A percentile compares a stretch with the other conserved stretches of the same genome.
These are phyloP conservation scores for Phortica okadai DNA, from an alignment of 2,888 invertebrate genomes.

Conservation along the genomic window DNA sequence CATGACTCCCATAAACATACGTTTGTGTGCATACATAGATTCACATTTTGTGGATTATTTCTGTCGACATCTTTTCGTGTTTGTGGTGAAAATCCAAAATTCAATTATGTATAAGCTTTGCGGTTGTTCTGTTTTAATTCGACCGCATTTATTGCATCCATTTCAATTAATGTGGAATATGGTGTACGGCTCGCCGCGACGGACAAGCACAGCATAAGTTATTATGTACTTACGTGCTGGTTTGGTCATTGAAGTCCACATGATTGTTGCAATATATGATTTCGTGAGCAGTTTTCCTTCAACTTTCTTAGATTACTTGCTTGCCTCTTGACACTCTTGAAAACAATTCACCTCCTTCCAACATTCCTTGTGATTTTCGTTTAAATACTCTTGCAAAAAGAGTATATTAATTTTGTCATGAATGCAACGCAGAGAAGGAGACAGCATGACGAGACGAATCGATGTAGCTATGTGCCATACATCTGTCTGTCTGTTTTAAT, in stretches of 20 bases:
- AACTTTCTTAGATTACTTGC: not conserved
- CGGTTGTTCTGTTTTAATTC: conserved; percentile 27
- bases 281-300: conserved; percentile 12
- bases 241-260: conserved; percentile 17
- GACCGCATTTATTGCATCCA: conserved; percentile 30
- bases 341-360: too few relatives aligned
- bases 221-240: not conserved
- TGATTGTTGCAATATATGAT: conserved; percentile 21
- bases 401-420: too few relatives aligned
- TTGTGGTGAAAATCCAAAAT: conserved; percentile 47
- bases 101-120: conserved; percentile 58
- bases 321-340: too few relatives aligned
- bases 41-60: not conserved
- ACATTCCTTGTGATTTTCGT: too few relatives aligned
- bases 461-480: too few relatives aligned
- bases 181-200: not conserved
- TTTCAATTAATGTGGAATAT: not conserved
- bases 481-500: too few relatives aligned
- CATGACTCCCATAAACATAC: not conserved
- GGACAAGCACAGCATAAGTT: too few relatives aligned
- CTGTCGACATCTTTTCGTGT: conserved; percentile 13
- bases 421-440: too few relatives aligned
- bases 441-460: too few relatives aligned
- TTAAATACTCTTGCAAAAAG: too few relatives aligned
- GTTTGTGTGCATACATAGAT: not conserved